These are phyloP conservation scores for Sebastes hubbsi DNA, from an alignment of 2,797 vertebrate species.

Conservation along the genomic window DNA sequence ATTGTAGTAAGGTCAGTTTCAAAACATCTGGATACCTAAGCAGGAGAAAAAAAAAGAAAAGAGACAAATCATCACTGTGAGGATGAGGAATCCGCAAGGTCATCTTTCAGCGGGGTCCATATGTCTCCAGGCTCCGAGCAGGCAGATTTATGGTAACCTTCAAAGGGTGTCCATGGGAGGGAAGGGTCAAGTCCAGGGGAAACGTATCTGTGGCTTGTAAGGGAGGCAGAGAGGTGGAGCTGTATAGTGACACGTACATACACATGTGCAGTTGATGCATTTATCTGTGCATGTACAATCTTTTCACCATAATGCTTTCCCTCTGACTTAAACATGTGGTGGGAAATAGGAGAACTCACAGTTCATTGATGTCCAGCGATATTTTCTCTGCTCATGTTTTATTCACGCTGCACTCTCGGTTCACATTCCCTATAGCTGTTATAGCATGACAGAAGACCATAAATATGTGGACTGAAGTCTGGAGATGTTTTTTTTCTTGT, in stretches of 20 bases:
- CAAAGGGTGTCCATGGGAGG: slow-evolving; percentile 39
- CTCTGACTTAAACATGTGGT: neutral
- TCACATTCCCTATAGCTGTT: neutral
- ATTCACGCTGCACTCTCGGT: neutral
- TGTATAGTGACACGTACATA: slow-evolving; percentile 1
- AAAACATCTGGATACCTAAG: slow-evolving; percentile 9
- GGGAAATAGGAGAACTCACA: neutral
- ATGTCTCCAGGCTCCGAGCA: slow-evolving; percentile 16
- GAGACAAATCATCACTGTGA: slow-evolving; percentile 10
- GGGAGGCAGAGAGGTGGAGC: neutral
- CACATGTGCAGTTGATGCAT: neutral
- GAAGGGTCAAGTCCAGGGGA: slow-evolving; percentile 43
- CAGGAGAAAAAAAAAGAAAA: neutral
- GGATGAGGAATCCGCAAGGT: slow-evolving; percentile 35
- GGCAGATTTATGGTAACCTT: slow-evolving; percentile 70
- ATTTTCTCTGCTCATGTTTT: slow-evolving; percentile 1
- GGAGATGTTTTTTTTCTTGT: neutral
- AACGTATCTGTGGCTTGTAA: slow-evolving; percentile 17
- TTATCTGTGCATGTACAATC: neutral
- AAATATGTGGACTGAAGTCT: neutral
- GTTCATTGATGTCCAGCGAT: neutral
- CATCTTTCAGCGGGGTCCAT: slow-evolving; percentile 39
- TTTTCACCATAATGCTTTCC: neutral
- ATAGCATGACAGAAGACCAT: neutral
- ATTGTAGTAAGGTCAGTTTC: neutral